phyloP scores from a whole-genome alignment of 1,140 invertebrate species.

The Panonychus citri region DNA sequence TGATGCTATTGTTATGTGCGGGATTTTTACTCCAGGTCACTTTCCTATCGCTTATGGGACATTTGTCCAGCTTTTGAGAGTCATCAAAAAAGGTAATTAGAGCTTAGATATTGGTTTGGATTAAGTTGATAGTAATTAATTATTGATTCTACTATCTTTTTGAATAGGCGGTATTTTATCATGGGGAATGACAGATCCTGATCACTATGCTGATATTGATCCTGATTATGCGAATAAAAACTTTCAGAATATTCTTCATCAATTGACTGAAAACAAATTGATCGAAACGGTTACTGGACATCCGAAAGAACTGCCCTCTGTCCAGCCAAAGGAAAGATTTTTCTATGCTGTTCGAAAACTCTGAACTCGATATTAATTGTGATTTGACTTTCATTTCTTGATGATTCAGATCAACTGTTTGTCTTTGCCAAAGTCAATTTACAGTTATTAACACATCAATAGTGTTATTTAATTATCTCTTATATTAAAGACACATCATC shows the following conservation, averaged over 20 bases:
- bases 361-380: too few species aligned
- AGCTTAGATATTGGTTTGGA: too few species aligned
- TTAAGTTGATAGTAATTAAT: too few species aligned
- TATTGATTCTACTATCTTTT: too few species aligned
- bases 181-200: neutral
- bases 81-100: constrained; percentile 12
- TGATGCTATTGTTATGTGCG: constrained; percentile 13
- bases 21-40: constrained; percentile 13
- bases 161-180: neutral
- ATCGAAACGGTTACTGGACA: neutral
- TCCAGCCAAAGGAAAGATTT: neutral
- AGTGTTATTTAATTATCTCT: too few species aligned
- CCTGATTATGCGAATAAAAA: neutral
- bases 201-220: neutral
- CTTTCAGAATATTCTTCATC: neutral
- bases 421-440: too few species aligned
- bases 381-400: too few species aligned
- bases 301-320: neutral
- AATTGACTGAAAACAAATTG: neutral
- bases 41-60: constrained; percentile 6
- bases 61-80: constrained; percentile 9
- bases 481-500: too few species aligned
- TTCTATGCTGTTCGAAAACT: neutral
- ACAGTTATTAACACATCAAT: too few species aligned
- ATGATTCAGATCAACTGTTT: too few species aligned